Evolutionary conservation across 37 sponge, comb jelly and placozoan genomes (phyloP), one percentile per base, ranked within the genome.

Genomic region (Hexactinellida sp.): DNA sequence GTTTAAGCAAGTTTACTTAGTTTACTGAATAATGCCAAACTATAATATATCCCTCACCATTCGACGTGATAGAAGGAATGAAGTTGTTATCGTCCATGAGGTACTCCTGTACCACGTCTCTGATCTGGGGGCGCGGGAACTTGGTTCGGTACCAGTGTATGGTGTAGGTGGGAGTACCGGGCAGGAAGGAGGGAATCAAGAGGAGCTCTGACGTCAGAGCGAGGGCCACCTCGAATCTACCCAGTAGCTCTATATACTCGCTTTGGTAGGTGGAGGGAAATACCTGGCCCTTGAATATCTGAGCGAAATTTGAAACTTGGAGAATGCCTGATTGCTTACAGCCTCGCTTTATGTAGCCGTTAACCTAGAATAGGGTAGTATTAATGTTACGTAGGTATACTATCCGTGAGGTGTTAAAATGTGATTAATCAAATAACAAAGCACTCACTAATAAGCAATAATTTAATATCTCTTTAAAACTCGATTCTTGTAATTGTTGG

Each of bases 191-290:
- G 24, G 96, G 96, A 30, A 95, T 92, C 0, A 95, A 89, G 37
- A 95, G 91, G 24, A 86, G 85, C 36, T 90, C 83, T 7, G 86
- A 37, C 47, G 93, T 89, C 0, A 95, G 88, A 37, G 82, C 54
- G 0, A 95, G 84, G 21, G 96, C 96, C 52, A 95, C 96, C 85
- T 95, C 96, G 39, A 93, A 95, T 55, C 91, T 95, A 36, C 88
- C 87, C 24, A 95, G 88, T 1, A 95, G 91, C 38, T 95, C 91
- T 23, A 91, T 85, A 83, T 95, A 95, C 86, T 95, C 93, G 55
- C 90, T 88, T 30, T 89, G 87, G 37, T 89, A 84, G 16, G 82
- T 47, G 37, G 88, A 89, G 25, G 92, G 93, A 63, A 92, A 93
- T n/a, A 91, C 52, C 32, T 91, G 82, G 21, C 96, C 93, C 36